phyloP scores from a whole-genome alignment of 2,797 vertebrate species.

The Pterois miles region DNA sequence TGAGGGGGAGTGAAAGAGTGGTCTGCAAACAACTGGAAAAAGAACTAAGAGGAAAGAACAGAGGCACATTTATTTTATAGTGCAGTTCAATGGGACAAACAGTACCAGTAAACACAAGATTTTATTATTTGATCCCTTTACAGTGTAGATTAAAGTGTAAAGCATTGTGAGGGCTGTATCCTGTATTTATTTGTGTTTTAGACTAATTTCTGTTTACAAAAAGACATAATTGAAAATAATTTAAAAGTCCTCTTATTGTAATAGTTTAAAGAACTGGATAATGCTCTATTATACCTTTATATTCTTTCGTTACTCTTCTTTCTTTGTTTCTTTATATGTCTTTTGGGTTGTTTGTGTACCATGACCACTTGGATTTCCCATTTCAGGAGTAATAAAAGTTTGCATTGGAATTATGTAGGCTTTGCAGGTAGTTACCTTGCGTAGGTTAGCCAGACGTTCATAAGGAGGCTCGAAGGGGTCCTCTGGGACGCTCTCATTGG shows the following conservation, averaged over 20 bases:
- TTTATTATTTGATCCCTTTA: background rate
- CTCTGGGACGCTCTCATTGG: slow-evolving; percentile 72
- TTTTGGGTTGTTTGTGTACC: background rate
- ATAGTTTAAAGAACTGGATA: background rate
- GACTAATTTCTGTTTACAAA: background rate
- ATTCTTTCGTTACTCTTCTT: background rate
- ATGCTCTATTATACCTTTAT: background rate
- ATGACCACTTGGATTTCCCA: background rate
- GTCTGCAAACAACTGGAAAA: slow-evolving; percentile 90
- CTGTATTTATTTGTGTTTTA: background rate
- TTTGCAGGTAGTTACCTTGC: slow-evolving; percentile 79
- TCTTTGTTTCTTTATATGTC: background rate
- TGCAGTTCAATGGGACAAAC: background rate
- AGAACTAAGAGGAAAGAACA: slow-evolving; percentile 81
- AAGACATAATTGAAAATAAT: background rate
- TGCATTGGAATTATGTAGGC: background rate
- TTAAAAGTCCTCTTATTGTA: background rate
- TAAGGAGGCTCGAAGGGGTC: slow-evolving; percentile 78
- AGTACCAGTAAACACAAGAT: background rate
- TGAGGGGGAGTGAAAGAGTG: slow-evolving; percentile 64
- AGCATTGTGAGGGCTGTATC: background rate
- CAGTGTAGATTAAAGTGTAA: background rate
- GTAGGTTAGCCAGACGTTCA: slow-evolving; percentile 82
- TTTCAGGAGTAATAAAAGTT: background rate
- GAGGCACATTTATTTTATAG: background rate